Evolutionary conservation across 2,888 invertebrate species (phyloP).

Genomic region (Osedax frankpressi): DNA sequence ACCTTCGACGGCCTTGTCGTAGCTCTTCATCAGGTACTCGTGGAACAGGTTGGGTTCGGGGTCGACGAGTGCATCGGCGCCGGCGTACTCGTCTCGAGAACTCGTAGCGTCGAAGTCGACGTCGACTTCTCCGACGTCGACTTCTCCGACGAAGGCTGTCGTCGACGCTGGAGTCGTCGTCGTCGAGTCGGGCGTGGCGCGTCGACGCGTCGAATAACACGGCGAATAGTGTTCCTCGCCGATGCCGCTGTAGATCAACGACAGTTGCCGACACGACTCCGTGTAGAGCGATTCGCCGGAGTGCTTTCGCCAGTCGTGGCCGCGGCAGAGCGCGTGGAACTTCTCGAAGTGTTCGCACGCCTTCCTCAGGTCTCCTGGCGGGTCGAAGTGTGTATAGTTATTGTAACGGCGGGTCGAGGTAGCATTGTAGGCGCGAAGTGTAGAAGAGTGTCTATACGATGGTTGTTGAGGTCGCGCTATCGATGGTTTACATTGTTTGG

Average conservation of each 20-base stretch:
- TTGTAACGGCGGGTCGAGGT: too few species aligned
- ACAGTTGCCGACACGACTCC: conserved; percentile 38
- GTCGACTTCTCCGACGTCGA: neutral
- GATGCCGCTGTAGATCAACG: conserved; percentile 31
- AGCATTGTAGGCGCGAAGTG: too few species aligned
- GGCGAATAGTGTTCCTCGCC: neutral
- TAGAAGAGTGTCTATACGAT: too few species aligned
- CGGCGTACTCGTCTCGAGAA: neutral
- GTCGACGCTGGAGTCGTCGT: neutral
- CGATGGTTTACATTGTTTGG: too few species aligned
- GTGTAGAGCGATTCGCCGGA: conserved; percentile 33
- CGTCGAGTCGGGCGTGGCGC: too few species aligned
- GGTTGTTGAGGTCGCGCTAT: too few species aligned
- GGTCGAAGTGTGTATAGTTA: too few species aligned
- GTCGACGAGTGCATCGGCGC: neutral
- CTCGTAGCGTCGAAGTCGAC: too few species aligned
- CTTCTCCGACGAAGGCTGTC: neutral
- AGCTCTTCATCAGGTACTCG: neutral
- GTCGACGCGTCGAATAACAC: neutral
- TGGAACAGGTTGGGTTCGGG: neutral
- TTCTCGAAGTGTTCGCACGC: conserved; percentile 41
- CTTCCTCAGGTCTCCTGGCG: conserved; percentile 33
- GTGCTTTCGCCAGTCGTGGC: conserved; percentile 33
- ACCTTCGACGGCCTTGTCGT: neutral
- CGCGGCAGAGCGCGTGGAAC: conserved; percentile 34